phyloP scores from a whole-genome alignment of 2,888 invertebrate species.

The Rhorus exstirpatorius region DNA sequence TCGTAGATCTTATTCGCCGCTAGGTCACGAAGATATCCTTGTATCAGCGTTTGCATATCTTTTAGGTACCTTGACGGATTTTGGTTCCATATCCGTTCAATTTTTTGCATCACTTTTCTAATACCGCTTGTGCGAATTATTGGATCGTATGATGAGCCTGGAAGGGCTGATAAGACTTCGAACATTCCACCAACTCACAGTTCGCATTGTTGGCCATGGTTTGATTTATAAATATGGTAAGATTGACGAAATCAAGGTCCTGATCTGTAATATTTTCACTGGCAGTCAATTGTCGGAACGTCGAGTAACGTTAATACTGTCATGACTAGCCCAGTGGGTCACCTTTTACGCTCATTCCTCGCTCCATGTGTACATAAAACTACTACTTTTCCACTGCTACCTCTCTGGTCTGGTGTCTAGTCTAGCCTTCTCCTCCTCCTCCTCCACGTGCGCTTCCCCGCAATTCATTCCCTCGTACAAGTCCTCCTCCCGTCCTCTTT shows the following conservation, averaged over 20 bases:
- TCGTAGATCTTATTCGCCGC: neutral
- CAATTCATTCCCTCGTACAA: constrained; percentile 38
- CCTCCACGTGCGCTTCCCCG: constrained; percentile 64
- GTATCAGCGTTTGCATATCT: neutral
- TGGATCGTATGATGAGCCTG: too few relatives aligned
- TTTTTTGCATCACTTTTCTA: neutral
- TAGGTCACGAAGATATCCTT: neutral
- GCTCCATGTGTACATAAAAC: constrained; percentile 4
- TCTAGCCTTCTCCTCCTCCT: constrained; percentile 82
- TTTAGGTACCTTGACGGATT: neutral
- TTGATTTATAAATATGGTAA: neutral
- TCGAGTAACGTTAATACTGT: constrained; percentile 16
- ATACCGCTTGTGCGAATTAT: too few relatives aligned
- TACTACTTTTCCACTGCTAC: constrained; percentile 39
- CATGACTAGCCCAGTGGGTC: constrained; percentile 48
- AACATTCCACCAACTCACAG: neutral
- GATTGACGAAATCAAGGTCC: neutral
- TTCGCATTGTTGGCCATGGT: neutral
- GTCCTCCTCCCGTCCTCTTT: constrained; percentile 34
- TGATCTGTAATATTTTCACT: neutral
- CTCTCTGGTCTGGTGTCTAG: constrained; percentile 78
- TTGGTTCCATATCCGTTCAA: neutral
- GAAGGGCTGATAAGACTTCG: neutral
- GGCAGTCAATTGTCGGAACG: constrained; percentile 8
- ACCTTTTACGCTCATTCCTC: constrained; percentile 35